Percentiles rank a stretch among this genome's conserved stretches.
Evolutionary conservation across 2,797 vertebrate species (phyloP).

Genomic region (Smutsia gigantea): DNA sequence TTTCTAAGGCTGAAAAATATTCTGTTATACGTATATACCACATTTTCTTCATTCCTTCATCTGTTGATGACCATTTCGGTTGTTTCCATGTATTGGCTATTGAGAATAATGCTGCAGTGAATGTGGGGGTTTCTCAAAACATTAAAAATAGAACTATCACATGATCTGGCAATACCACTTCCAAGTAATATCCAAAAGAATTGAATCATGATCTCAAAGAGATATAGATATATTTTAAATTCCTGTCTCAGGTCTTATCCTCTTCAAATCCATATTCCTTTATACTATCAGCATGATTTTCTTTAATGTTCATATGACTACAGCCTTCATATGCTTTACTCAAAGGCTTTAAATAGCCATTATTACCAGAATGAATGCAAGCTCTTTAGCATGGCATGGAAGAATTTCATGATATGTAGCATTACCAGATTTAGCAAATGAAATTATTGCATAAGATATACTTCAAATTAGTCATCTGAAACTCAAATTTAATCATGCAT

Average conservation of each 20-base stretch:
- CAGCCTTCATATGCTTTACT: not conserved
- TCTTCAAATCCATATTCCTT: not conserved
- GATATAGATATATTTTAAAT: not conserved
- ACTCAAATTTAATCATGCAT: not conserved
- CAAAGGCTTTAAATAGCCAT: not conserved
- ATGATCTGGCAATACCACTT: not conserved
- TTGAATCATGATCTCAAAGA: not conserved
- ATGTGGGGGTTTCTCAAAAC: not conserved
- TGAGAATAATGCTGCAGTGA: not conserved
- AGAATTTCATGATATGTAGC: not conserved
- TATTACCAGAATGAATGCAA: not conserved
- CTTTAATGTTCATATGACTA: not conserved
- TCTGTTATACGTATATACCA: not conserved
- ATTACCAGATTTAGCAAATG: not conserved
- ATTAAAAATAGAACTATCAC: not conserved
- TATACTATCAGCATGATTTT: not conserved
- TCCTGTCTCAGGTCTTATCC: not conserved
- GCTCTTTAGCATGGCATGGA: not conserved
- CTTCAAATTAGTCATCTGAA: not conserved
- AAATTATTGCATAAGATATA: not conserved
- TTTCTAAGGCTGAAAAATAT: not conserved
- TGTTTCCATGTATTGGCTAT: not conserved
- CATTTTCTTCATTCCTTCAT: not conserved
- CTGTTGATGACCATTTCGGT: not conserved
- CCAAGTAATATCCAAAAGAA: not conserved